These are phyloP conservation scores for Nyctibius grandis DNA, from an alignment of 2,797 vertebrate genomes.

Conservation along the genomic window DNA sequence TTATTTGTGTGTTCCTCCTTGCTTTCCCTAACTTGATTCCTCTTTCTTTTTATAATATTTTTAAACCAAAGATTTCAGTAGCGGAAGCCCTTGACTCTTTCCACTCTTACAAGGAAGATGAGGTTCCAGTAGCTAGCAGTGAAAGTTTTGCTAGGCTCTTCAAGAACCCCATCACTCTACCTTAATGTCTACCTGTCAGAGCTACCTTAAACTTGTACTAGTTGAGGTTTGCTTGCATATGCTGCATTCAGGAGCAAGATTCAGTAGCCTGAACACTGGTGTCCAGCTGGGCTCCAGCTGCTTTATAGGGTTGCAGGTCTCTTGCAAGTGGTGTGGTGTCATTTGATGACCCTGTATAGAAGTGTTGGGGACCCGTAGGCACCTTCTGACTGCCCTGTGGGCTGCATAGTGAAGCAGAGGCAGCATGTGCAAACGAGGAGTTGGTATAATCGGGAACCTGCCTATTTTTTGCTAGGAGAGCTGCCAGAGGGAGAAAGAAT, in stretches of 20 bases:
- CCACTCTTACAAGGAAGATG: not conserved
- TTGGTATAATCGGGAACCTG: not conserved
- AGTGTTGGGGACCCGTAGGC: not conserved
- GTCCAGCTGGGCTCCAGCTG: not conserved
- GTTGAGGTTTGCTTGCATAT: not conserved
- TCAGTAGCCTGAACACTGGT: not conserved
- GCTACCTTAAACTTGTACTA: not conserved
- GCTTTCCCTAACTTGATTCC: not conserved
- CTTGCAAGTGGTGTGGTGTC: not conserved
- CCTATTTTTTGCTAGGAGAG: not conserved
- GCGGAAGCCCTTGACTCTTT: not conserved
- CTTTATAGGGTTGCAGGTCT: not conserved
- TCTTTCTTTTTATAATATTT: not conserved
- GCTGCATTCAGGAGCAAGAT: not conserved
- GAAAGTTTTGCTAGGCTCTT: not conserved
- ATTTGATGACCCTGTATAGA: not conserved
- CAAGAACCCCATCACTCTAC: not conserved
- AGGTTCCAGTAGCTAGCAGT: not conserved
- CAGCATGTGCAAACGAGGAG: not conserved
- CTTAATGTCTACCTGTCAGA: not conserved
- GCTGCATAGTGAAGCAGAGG: not conserved
- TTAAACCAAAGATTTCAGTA: not conserved
- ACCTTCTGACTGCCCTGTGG: not conserved
- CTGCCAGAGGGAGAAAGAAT: not conserved
- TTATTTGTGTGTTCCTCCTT: not conserved